A percentile compares a stretch with the other conserved stretches of the same genome.
Conservation (phyloP, 2,797 vertebrate species). For the Pogonophryne albipinna region DNA sequence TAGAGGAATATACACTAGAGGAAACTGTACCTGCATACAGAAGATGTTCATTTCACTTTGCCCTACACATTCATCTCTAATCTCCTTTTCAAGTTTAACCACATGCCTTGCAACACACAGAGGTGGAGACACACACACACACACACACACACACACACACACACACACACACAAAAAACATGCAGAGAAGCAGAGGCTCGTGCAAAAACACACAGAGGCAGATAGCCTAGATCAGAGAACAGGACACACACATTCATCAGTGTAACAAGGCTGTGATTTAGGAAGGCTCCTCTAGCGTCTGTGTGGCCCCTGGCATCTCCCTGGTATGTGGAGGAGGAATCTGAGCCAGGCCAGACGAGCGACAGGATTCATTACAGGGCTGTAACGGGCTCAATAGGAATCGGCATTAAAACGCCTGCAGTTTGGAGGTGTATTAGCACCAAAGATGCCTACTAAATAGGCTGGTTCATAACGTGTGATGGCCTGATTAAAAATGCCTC, state of each 20-base stretch:
- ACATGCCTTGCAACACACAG: slow-evolving; percentile 38
- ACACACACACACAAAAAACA: slow-evolving; percentile 40
- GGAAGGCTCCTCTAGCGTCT: slow-evolving; percentile 85
- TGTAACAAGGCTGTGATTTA: slow-evolving; percentile 87
- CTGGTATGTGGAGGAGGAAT: slow-evolving; percentile 85
- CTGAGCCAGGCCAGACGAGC: slow-evolving; percentile 80
- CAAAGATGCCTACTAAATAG: slow-evolving; percentile 54
- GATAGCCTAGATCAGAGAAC: slow-evolving; percentile 80
- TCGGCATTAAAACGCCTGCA: slow-evolving; percentile 67
- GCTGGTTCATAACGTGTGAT: slow-evolving; percentile 46
- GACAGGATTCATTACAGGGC: slow-evolving; percentile 84
- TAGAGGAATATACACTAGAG: slow-evolving; percentile 57
- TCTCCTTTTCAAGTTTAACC: slow-evolving; percentile 61
- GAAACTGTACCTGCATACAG: slow-evolving; percentile 63
- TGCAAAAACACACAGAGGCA: slow-evolving; percentile 69
- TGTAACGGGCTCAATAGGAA: slow-evolving; percentile 76
- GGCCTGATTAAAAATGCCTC: slow-evolving; percentile 68
- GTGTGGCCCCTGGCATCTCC: slow-evolving; percentile 84
- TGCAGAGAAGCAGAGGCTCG: slow-evolving; percentile 53
- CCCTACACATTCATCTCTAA: slow-evolving; percentile 57
- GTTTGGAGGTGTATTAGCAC: slow-evolving; percentile 56
- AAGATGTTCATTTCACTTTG: slow-evolving; percentile 62
- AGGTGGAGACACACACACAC: slow-evolving; percentile 25
- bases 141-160: too few species aligned
- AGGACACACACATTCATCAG: slow-evolving; percentile 83